These are phyloP conservation scores for Harmothoe impar DNA, from an alignment of 2,888 invertebrate genomes.

Conservation along the genomic window DNA sequence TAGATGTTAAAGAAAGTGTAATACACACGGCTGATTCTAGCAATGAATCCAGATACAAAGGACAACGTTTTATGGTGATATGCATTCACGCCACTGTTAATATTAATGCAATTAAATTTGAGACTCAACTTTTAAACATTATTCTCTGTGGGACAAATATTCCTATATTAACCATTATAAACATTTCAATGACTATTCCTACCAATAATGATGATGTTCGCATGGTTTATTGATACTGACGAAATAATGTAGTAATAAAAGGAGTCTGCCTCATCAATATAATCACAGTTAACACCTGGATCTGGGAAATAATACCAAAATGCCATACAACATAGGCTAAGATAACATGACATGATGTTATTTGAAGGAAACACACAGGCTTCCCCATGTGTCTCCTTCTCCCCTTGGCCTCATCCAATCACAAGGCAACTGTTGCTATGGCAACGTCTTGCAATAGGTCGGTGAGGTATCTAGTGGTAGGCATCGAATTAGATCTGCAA, in stretches of 20 bases:
- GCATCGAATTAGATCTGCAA: slow-evolving; percentile 35
- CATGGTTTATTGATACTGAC: neutral
- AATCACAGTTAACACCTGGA: neutral
- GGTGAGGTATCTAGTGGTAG: neutral
- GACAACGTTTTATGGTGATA: neutral
- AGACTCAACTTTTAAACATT: neutral
- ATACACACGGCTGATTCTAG: neutral
- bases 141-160: neutral
- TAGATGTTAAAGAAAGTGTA: neutral
- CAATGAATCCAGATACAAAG: neutral
- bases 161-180: neutral
- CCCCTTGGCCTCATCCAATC: neutral
- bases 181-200: neutral
- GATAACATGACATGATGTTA: neutral
- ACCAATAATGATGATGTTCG: neutral
- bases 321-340: neutral
- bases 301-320: neutral
- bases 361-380: neutral
- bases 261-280: neutral
- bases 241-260: no score
- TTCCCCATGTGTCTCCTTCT: neutral
- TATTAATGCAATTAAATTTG: slow-evolving; percentile 34
- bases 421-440: slow-evolving; percentile 9
- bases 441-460: neutral
- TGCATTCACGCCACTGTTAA: neutral